Conservation (phyloP, 1,140 invertebrate species). For the Rhynchophorus ferrugineus region DNA sequence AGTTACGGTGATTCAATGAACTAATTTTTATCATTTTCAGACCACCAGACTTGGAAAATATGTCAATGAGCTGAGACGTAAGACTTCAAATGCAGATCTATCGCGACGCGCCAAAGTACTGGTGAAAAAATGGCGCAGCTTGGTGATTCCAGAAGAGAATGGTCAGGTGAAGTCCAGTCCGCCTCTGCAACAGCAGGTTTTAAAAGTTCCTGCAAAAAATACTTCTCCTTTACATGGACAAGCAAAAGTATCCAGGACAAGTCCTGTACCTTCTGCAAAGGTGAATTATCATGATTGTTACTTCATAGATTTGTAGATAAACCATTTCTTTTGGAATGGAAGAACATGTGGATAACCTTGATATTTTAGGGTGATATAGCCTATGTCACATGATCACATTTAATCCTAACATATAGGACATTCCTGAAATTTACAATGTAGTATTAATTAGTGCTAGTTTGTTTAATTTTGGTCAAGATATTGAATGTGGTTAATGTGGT, state of each 20-base stretch:
- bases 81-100: constrained; percentile 73
- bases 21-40: no score
- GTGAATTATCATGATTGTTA: no score
- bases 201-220: background rate
- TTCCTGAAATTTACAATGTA: no score
- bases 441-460: no score
- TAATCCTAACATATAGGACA: no score
- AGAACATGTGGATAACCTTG: constrained; percentile 26
- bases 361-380: constrained; percentile 15
- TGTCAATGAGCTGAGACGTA: constrained; percentile 83
- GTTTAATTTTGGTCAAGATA: no score
- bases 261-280: constrained; percentile 3
- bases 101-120: constrained; percentile 84
- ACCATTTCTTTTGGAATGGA: no score
- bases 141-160: constrained; percentile 51
- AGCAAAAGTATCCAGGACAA: background rate
- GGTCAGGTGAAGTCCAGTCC: constrained; percentile 34
- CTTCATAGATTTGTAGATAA: no score
- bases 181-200: constrained; percentile 26
- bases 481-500: no score
- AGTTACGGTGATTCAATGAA: no score
- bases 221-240: background rate
- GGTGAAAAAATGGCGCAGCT: constrained; percentile 83
- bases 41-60: constrained; percentile 86
- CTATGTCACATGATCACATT: no score